These are phyloP conservation scores for Struthidea cinerea DNA, from an alignment of 2,113 vertebrate genomes.

Conservation along the genomic window DNA sequence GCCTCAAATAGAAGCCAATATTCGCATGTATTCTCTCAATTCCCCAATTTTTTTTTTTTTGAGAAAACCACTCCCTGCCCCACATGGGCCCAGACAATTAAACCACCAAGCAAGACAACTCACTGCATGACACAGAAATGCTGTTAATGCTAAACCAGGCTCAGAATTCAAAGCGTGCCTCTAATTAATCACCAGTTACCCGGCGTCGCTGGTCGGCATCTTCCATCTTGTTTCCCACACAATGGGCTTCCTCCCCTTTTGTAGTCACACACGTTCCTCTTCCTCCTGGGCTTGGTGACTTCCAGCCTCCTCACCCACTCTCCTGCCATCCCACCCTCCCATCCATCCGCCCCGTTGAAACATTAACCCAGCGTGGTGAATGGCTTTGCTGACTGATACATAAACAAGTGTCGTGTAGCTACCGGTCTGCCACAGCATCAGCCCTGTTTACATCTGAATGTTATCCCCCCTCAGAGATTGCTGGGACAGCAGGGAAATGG, in stretches of 20 bases:
- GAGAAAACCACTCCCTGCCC: not conserved
- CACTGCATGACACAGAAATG: not conserved
- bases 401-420: not conserved
- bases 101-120: not conserved
- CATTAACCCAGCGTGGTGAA: slow-evolving; percentile 1
- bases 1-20: not conserved
- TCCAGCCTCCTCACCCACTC: not conserved
- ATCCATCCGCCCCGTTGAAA: not conserved
- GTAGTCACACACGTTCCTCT: slow-evolving; percentile 41
- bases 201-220: not conserved
- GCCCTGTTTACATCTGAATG: not conserved
- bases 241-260: slow-evolving; percentile 42
- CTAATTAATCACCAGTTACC: slow-evolving; percentile 57
- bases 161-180: slow-evolving; percentile 52
- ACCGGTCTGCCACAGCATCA: not conserved
- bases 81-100: not conserved
- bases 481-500: not conserved
- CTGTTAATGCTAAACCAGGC: slow-evolving; percentile 25
- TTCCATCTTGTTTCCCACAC: slow-evolving; percentile 44
- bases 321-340: not conserved
- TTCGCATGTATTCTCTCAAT: not conserved
- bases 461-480: not conserved
- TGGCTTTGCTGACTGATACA: slow-evolving; percentile 58
- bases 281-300: slow-evolving; percentile 3
- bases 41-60: not conserved